Evolutionary conservation across 2,888 invertebrate genomes (phyloP), one percentile per base, ranked within the genome.

Genomic region (Eupelmus urozonus): DNA sequence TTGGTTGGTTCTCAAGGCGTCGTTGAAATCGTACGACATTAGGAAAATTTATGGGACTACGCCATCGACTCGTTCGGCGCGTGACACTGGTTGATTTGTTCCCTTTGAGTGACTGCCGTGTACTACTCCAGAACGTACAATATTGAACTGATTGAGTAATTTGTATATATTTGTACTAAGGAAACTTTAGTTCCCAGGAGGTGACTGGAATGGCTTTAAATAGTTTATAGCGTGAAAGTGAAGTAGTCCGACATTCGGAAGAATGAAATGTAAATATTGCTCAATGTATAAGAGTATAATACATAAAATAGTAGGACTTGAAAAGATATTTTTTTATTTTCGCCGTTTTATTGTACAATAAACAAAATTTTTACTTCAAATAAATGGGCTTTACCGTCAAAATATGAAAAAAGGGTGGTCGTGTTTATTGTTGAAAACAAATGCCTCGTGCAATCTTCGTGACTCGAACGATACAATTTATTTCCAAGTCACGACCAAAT

Each of bases 41-140:
- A 45, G 25, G 71, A 66, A 71, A 79, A 79, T 79, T 79, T 79
- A 71, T 79, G 79, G 45, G 45, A 29, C 79, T 75, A 67, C 67
- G 75, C 45, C 78, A 65, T 63, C 63, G 63, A 29, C 45, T 23
- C 1, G 9, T 25, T 59, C 71, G 49, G 65, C 53, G 11, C 71
- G 25, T 53, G 66, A 77, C 66, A 42, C 57, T 65, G 49, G 63
- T 76, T 76, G 70, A 76, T 70, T 63, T 70, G 57, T 59, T 45
- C 62, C 49, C 29, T 70, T 34, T 45, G 18, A 55, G 25, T 18
- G 20, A 11, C 13, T 18, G 18, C 20, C 16, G 13, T n/a, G 29
- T 59, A 18, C 29, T 5, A 42, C 23, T 63, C 2, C 55, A 7
- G 9, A 9, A 27, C 25, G 66, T 29, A 59, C 42, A 27, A 53